Conservation (phyloP, 2,888 invertebrate genomes). For the Chrysolina haemoptera region DNA sequence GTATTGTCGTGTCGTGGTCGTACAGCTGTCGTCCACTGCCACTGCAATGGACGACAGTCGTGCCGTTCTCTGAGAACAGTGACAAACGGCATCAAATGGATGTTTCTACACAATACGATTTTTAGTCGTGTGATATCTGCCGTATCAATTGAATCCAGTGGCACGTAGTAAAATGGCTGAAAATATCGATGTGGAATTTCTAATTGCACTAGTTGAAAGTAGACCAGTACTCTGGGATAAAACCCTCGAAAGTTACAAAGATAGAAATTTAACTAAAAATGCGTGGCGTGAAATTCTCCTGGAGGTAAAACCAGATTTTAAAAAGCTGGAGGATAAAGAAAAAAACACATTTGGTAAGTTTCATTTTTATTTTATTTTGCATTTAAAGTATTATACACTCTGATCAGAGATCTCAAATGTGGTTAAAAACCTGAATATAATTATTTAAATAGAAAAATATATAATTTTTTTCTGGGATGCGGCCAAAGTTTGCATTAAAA, state of each 20-base stretch:
- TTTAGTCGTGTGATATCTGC: slow-evolving; percentile 29
- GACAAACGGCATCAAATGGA: slow-evolving; percentile 30
- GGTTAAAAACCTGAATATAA: slow-evolving; percentile 25
- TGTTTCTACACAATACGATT: slow-evolving; percentile 27
- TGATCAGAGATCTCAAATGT: slow-evolving; percentile 25
- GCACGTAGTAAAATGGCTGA: slow-evolving; percentile 29
- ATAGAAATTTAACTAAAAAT: slow-evolving; percentile 24
- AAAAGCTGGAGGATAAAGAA: slow-evolving; percentile 32
- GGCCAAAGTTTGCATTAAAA: too few species aligned
- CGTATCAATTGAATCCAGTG: slow-evolving; percentile 29
- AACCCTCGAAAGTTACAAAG: slow-evolving; percentile 33
- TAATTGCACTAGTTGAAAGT: slow-evolving; percentile 37
- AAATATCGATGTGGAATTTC: slow-evolving; percentile 30
- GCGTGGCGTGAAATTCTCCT: slow-evolving; percentile 37
- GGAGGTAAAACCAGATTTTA: slow-evolving; percentile 31
- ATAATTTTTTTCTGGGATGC: too few species aligned
- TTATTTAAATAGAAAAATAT: slow-evolving; percentile 5
- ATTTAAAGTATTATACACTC: slow-evolving; percentile 32
- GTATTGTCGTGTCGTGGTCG: slow-evolving; percentile 30
- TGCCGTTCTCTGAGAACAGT: slow-evolving; percentile 25
- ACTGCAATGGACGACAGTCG: slow-evolving; percentile 28
- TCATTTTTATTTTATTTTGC: slow-evolving; percentile 28
- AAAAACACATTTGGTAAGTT: slow-evolving; percentile 28
- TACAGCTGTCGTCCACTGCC: slow-evolving; percentile 34
- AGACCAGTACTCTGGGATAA: slow-evolving; percentile 38